phyloP scores from a whole-genome alignment of 2,888 invertebrate genomes.

The Protodeltote pygarga region DNA sequence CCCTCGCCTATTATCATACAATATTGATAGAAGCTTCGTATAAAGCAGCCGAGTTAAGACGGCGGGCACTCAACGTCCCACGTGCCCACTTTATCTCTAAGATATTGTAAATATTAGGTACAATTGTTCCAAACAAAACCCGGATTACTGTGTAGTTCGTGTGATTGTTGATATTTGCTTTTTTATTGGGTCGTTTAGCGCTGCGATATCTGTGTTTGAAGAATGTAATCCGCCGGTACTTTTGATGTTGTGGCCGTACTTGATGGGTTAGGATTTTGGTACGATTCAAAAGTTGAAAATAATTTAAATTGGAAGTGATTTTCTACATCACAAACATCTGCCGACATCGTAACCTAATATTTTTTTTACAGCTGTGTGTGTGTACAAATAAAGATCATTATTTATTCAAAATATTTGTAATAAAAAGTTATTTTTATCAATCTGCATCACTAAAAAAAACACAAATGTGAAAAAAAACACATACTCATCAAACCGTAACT shows the following conservation, averaged over 20 bases:
- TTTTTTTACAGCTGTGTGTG: no score
- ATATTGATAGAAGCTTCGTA: constrained; percentile 73
- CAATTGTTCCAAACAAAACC: constrained; percentile 63
- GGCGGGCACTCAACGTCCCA: constrained; percentile 60
- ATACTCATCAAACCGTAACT: constrained; percentile 44
- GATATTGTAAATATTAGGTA: constrained; percentile 72
- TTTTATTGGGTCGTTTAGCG: constrained; percentile 69
- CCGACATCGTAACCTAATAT: no score
- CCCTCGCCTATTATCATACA: constrained; percentile 57
- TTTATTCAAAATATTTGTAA: no score
- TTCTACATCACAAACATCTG: no score
- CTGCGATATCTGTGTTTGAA: constrained; percentile 53
- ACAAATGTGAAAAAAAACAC: constrained; percentile 32
- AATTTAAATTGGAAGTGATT: no score
- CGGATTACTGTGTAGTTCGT: constrained; percentile 55
- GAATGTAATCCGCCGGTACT: constrained; percentile 45
- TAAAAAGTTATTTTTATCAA: no score
- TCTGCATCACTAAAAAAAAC: constrained; percentile 15
- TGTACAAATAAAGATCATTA: no score
- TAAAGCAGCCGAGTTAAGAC: constrained; percentile 67
- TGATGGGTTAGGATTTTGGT: constrained; percentile 22
- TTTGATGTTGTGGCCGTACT: constrained; percentile 24
- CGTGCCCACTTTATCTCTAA: constrained; percentile 67
- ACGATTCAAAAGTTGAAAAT: constrained; percentile 9
- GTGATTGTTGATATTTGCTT: constrained; percentile 69